These are phyloP conservation scores for Dicaeum eximium DNA, from an alignment of 2,113 vertebrate species.

Conservation along the genomic window DNA sequence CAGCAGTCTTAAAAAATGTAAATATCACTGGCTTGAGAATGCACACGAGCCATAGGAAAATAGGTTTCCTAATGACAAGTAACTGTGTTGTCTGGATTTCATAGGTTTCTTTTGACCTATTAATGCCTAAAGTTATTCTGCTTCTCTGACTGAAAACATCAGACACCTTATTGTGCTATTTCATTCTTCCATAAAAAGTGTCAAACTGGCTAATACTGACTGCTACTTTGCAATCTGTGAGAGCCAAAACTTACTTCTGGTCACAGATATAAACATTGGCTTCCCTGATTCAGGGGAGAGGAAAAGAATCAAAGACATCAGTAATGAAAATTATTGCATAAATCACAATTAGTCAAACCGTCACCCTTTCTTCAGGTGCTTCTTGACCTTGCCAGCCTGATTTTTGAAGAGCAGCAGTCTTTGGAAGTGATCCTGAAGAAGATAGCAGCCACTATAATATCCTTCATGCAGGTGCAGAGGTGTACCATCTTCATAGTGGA, in stretches of 20 bases:
- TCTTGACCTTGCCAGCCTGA: slow-evolving; percentile 92
- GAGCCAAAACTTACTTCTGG: background rate
- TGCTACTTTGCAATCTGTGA: background rate
- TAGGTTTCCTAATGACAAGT: background rate
- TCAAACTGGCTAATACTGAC: background rate
- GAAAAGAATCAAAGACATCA: background rate
- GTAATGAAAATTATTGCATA: background rate
- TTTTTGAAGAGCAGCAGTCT: slow-evolving; percentile 96
- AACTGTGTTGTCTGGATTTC: background rate
- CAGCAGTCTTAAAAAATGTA: background rate
- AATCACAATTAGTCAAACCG: background rate
- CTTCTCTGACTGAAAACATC: background rate
- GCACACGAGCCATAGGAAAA: background rate
- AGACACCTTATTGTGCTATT: background rate
- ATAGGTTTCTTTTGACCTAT: background rate
- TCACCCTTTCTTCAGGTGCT: slow-evolving; percentile 79
- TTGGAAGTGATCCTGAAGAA: slow-evolving; percentile 93
- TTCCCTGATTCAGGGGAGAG: background rate
- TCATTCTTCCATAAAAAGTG: background rate
- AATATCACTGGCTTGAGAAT: background rate
- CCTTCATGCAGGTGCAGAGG: slow-evolving; percentile 95
- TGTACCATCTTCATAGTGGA: slow-evolving; percentile 94
- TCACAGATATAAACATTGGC: background rate
- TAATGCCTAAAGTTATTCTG: background rate
- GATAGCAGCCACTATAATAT: slow-evolving; percentile 93